These are phyloP conservation scores for Hippocampus zosterae DNA, from an alignment of 2,113 vertebrate species.

Conservation along the genomic window DNA sequence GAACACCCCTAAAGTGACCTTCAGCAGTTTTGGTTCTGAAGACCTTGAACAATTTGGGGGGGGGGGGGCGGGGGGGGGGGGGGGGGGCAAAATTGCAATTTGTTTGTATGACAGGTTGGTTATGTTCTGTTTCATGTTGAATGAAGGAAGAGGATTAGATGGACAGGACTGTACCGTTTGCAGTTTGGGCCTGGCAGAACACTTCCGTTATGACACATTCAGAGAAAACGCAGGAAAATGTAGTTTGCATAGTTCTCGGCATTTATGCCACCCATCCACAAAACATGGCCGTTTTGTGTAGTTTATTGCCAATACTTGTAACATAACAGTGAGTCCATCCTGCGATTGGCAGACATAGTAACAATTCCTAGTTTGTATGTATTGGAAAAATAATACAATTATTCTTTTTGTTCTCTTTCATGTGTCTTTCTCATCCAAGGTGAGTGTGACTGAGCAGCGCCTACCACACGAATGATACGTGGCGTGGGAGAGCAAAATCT, in stretches of 20 bases:
- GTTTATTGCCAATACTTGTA: background rate
- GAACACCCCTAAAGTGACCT: no score
- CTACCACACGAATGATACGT: background rate
- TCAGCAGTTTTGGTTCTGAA: no score
- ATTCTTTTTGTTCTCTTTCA: background rate
- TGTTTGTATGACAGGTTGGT: no score
- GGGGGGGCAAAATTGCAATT: no score
- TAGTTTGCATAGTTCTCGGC: background rate
- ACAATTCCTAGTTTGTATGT: background rate
- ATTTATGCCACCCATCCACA: background rate
- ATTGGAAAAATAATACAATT: no score
- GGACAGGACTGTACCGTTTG: no score
- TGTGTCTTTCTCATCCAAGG: background rate
- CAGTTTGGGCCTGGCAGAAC: no score
- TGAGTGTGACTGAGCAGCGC: background rate
- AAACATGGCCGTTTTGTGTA: background rate
- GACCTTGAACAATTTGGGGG: no score
- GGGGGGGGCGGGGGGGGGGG: no score
- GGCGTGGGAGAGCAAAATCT: background rate
- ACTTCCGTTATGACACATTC: no score
- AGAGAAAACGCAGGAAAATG: background rate
- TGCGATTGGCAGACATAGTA: background rate
- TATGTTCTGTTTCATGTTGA: no score
- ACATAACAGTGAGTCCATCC: background rate
- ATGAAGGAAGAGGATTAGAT: no score